Conservation (phyloP, 1,140 invertebrate species). For the Lutraria rhynchaena region DNA sequence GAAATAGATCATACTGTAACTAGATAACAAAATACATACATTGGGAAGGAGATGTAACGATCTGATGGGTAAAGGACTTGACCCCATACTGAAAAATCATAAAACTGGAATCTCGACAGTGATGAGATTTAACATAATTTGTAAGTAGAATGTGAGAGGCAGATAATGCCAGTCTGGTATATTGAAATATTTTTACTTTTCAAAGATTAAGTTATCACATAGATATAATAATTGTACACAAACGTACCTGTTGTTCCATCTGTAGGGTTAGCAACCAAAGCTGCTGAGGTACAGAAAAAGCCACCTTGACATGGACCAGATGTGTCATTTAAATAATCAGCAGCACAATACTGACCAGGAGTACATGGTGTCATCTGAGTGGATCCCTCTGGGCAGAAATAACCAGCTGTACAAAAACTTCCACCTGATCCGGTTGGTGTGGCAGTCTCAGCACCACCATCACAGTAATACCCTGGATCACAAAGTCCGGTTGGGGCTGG, state of each 20-base stretch:
- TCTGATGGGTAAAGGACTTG: too few relatives aligned
- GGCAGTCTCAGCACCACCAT: conserved; percentile 65
- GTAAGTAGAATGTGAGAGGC: too few relatives aligned
- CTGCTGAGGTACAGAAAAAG: conserved; percentile 74
- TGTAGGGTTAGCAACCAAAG: conserved; percentile 73
- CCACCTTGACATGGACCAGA: conserved; percentile 73
- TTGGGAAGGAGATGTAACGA: too few relatives aligned
- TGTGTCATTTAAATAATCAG: conserved; percentile 66
- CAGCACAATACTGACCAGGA: conserved; percentile 74
- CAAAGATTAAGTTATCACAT: too few relatives aligned
- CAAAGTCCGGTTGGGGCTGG: conserved; percentile 71
- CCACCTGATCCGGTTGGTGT: conserved; percentile 67
- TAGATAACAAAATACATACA: too few relatives aligned
- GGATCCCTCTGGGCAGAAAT: conserved; percentile 73
- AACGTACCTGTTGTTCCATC: conserved; percentile 78
- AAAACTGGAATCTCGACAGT: too few relatives aligned
- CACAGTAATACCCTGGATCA: conserved; percentile 76
- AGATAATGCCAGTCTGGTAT: too few relatives aligned
- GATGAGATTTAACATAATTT: too few relatives aligned
- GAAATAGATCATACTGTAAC: conserved; percentile 34
- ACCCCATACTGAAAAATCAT: too few relatives aligned
- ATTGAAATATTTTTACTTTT: too few relatives aligned
- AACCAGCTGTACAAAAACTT: conserved; percentile 68
- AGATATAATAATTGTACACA: too few relatives aligned
- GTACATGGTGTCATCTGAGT: conserved; percentile 71